These are phyloP conservation scores for Holacanthella duospinosa DNA, from an alignment of 2,888 invertebrate genomes.

Conservation along the genomic window DNA sequence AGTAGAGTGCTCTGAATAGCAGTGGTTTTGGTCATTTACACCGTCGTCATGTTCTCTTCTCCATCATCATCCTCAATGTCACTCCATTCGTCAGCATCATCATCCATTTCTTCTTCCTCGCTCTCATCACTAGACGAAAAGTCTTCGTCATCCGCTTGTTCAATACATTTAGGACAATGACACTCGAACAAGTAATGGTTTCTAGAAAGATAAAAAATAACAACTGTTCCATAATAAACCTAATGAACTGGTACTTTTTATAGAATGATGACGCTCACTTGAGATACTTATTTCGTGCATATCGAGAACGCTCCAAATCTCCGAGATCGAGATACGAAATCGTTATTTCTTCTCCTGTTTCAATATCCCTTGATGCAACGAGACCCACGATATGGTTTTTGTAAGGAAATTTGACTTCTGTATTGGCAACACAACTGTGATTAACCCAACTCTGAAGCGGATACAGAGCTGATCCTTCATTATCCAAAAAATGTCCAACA, in stretches of 20 bases:
- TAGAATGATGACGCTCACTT: constrained; percentile 40
- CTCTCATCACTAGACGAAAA: constrained; percentile 64
- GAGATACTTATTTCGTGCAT: constrained; percentile 72
- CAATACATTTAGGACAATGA: constrained; percentile 64
- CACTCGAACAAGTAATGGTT: constrained; percentile 75
- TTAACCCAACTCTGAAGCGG: constrained; percentile 77
- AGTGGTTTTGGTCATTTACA: not conserved
- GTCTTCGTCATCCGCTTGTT: constrained; percentile 63
- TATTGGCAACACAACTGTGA: constrained; percentile 85
- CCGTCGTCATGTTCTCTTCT: not conserved
- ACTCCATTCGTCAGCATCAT: constrained; percentile 47
- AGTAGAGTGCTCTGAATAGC: not conserved
- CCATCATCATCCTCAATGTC: constrained; percentile 39
- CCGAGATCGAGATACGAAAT: constrained; percentile 87
- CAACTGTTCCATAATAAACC: constrained; percentile 11
- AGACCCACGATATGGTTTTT: constrained; percentile 66
- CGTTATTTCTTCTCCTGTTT: constrained; percentile 73
- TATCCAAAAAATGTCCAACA: constrained; percentile 70
- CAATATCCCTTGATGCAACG: constrained; percentile 60
- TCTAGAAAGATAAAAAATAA: constrained; percentile 44
- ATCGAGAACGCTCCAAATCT: constrained; percentile 63
- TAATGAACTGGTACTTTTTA: not conserved
- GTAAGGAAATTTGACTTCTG: constrained; percentile 69
- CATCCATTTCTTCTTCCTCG: constrained; percentile 49
- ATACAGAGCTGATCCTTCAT: constrained; percentile 84